Percentiles rank a stretch among this genome's conserved stretches.
Conservation (phyloP, 2,113 vertebrate species). For the Dascyllus trimaculatus region DNA sequence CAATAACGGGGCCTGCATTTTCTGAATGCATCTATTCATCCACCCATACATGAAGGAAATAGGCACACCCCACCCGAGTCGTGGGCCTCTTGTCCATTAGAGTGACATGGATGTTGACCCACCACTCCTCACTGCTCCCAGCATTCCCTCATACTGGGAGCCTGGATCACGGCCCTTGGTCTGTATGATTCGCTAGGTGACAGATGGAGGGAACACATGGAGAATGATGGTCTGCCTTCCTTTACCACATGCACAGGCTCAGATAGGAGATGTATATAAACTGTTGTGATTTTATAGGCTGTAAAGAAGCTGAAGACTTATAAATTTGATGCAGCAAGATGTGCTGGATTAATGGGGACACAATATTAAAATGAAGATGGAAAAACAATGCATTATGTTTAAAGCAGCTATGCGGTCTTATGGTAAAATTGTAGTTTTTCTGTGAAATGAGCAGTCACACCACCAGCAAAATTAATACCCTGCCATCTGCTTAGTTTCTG, state of each 20-base stretch:
- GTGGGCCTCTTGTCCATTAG: conserved; percentile 56
- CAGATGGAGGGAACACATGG: conserved; percentile 70
- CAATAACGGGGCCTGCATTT: conserved; percentile 31
- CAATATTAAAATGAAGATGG: not conserved
- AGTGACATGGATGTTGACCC: conserved; percentile 63
- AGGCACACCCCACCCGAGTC: conserved; percentile 31
- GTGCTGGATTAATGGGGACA: not conserved
- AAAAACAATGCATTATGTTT: not conserved
- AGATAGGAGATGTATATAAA: not conserved
- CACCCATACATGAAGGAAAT: conserved; percentile 40
- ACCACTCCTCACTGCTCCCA: conserved; percentile 31
- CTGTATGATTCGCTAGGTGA: conserved; percentile 54
- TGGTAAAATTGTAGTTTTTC: conserved; percentile 10
- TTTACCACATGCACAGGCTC: conserved; percentile 11
- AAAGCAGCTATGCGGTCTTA: not conserved
- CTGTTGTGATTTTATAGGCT: not conserved
- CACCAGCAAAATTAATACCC: conserved; percentile 15
- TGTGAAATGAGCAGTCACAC: conserved; percentile 16
- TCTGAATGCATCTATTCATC: conserved; percentile 65
- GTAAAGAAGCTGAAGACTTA: not conserved
- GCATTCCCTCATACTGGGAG: conserved; percentile 46
- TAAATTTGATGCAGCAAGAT: not conserved
- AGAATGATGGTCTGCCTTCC: conserved; percentile 34
- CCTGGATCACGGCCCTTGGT: conserved; percentile 49
- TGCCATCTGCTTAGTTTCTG: conserved; percentile 43